Percentiles rank a stretch among this genome's conserved stretches.
These are phyloP conservation scores for Sitobion miscanthi DNA, from an alignment of 1,140 invertebrate species.

Conservation along the genomic window DNA sequence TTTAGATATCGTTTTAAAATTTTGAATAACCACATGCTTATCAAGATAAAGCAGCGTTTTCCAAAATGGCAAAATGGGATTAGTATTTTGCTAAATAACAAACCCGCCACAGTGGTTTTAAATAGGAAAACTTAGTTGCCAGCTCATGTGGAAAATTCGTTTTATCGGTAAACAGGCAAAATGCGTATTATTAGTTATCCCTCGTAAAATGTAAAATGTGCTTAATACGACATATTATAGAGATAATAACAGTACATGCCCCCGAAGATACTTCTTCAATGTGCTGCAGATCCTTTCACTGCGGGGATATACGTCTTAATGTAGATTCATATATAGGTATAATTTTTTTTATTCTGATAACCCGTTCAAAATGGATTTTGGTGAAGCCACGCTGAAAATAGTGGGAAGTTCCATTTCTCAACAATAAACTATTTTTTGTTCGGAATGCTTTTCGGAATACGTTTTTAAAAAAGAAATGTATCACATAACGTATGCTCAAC, in stretches of 20 bases:
- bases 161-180: conserved; percentile 3
- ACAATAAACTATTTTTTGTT: background rate
- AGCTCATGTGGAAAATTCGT: background rate
- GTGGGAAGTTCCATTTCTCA: background rate
- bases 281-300: background rate
- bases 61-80: background rate
- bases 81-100: background rate
- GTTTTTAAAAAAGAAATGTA: background rate
- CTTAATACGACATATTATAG: background rate
- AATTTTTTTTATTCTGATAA: background rate
- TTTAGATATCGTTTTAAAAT: background rate
- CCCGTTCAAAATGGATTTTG: conserved; percentile 10
- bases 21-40: background rate
- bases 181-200: background rate
- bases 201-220: background rate
- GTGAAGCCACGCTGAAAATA: background rate
- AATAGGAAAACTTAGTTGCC: background rate
- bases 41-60: background rate
- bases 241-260: background rate
- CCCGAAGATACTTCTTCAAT: background rate
- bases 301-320: background rate
- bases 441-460: background rate
- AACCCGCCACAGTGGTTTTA: background rate
- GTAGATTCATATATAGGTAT: background rate
- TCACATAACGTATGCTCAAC: background rate